Evolutionary conservation across 2,888 invertebrate species (phyloP).

Genomic region (Eucera pruinosa): DNA sequence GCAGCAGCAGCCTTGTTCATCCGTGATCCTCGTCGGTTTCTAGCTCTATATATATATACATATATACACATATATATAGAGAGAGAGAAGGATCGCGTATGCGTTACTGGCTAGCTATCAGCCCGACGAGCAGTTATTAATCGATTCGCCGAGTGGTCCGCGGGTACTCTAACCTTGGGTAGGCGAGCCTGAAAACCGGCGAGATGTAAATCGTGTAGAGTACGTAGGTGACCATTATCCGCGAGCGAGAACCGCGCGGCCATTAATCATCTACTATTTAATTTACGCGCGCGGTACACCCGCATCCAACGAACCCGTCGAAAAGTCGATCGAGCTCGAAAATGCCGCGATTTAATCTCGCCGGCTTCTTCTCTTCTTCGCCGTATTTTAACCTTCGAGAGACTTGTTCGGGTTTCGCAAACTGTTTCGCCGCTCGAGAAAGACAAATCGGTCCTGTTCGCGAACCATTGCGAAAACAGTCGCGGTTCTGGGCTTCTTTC

Average conservation of each 20-base stretch:
- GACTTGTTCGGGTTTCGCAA: background rate
- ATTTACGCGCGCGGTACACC: constrained; percentile 40
- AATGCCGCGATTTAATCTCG: constrained; percentile 39
- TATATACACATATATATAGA: no score
- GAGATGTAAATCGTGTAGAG: constrained; percentile 61
- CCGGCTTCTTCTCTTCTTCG: background rate
- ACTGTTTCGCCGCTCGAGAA: background rate
- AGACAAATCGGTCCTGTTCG: constrained; percentile 14
- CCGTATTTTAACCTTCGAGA: constrained; percentile 8
- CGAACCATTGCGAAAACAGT: background rate
- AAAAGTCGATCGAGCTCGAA: constrained; percentile 44
- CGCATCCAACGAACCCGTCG: constrained; percentile 14
- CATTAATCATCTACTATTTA: constrained; percentile 62
- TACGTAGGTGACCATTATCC: constrained; percentile 66
- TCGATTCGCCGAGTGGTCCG: constrained; percentile 74
- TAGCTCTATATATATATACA: constrained; percentile 53
- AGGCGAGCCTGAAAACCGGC: constrained; percentile 67
- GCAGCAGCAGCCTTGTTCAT: constrained; percentile 49
- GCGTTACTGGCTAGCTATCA: constrained; percentile 67
- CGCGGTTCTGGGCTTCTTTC: background rate
- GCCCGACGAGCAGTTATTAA: constrained; percentile 81
- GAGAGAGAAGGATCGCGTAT: constrained; percentile 64
- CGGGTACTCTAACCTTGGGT: constrained; percentile 68
- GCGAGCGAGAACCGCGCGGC: constrained; percentile 9
- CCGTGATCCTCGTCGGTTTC: constrained; percentile 47